Base-by-base conservation (phyloP, 2,797 vertebrate genomes). In the Dipus sagitta region DNA sequence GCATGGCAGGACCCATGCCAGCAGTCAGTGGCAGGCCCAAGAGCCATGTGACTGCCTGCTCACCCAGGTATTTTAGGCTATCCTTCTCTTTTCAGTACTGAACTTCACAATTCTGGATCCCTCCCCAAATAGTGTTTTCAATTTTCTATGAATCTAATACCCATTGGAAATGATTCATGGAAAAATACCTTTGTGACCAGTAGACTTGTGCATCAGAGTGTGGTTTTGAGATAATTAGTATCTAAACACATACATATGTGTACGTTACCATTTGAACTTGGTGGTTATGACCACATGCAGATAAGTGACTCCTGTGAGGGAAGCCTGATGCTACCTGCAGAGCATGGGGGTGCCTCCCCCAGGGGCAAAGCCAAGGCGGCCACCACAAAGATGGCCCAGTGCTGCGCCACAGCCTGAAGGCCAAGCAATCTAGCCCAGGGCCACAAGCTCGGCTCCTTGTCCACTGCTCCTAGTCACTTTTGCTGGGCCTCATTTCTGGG, bases 131-230 rank as follows among this genome's bases (percentile, higher is more conserved):
- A 8, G 58, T 67, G 47, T 65, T 76, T 95, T 78, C 47, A 76
- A 23, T 82, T 93, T 84, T 67, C 42, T 74, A 68, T n/a, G 71
- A 81, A 60, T 88, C 89, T 95, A 64, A 78, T 23, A 79, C 42
- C 86, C 62, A 87, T 52, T 86, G 92, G 87, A 92, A 92, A 93
- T 79, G 90, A 94, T 83, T 95, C 92, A 92, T 71, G 86, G 83
- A 96, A 92, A 94, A 90, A 88, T 72, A 92, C 34, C 83, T 94
- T 67, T 52, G 54, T 52, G 47, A 64, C 92, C 91, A 81, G 92
- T 71, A 86, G 42, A 82, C 90, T 54, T 85, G 86, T 15, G 90
- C 52, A 71, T 28, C 65, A 82, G 75, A 34, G 68, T 26, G 88
- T 71, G 82, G 79, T 77, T 95, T 94, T 26, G 80, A 88, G 93